Evolutionary conservation across 2,888 invertebrate genomes (phyloP), one percentile per base, ranked within the genome.

Genomic region (Caenorhabditis virilis): DNA sequence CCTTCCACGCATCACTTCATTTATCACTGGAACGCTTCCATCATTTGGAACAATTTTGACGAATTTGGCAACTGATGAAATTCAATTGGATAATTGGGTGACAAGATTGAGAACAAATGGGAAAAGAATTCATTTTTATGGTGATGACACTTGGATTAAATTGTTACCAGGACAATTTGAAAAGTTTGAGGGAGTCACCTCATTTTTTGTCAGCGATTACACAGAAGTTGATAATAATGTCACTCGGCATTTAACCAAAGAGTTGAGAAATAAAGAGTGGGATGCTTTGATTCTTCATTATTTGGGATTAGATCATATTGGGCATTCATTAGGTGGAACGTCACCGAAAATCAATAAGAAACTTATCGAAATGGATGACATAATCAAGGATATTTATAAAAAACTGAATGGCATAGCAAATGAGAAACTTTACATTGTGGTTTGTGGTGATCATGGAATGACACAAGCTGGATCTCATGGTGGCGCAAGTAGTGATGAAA

Each of bases 381-480:
- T 94, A 18, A 87, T 95, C 9, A 85, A 88, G 78, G 47, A 15
- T 22, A 52, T 57, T 35, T 22, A 45, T 39, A 33, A 20, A 23
- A 26, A 45, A 38, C 45, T 78, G 46, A 1, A 30, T 27, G 18
- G 11, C 23, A 30, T 7, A 30, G 27, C 52, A 15, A 30, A 33
- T n/a, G 49, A 41, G 7, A 33, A 75, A 6, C 62, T 46, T 16
- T 56, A 35, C 42, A 4, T 93, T 16, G 83, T 92, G 26, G 84
- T 97, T 0, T 91, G 91, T 79, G 95, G 95, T 0, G 98, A 98
- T 86, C 98, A 98, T 86, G 98, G 98, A 33, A 95, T 95, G 94
- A 90, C 90, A 55, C 90, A 93, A 84, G 89, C 90, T 48, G 98
- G 97, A 2, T 92, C 94, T 1, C 98, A 98, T 86, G 97, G 97